Evolutionary conservation across 2,888 invertebrate genomes (phyloP), one percentile per base, ranked within the genome.

Genomic region (Fabriciana adippe): DNA sequence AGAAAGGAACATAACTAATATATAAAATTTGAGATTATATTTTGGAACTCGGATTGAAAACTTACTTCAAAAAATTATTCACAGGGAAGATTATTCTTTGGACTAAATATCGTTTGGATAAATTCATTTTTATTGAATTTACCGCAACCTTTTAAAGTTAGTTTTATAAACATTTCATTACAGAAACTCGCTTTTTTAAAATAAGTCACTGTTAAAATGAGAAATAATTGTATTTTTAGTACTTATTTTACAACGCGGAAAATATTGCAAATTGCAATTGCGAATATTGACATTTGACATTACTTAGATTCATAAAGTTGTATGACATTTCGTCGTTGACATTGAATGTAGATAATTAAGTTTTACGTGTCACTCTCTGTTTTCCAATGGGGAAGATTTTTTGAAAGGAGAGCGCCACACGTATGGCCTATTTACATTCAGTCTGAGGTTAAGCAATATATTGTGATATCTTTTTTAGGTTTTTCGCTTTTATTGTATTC

Each of bases 71-170:
- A 26, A 68, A 64, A 26, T 60, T 66, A 16, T 56, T 21, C 1
- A 59, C 35, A 50, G 16, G 60, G 35, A 53, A 53, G n/a, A 67
- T 64, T 18, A 48, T 45, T 60, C 64, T 65, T 56, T 65, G 63
- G 5, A 68, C 15, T 45, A 48, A 53, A 62, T 48, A 66, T 66
- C 62, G 59, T 67, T 67, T 72, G n/a, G 65, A 63, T 21, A 67
- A 65, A 65, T 65, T 67, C 71, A 72, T 72, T 63, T 67, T 53
- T 18, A 56, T 50, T 18, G 16, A 41, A 51, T 15, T 61, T 50
- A 41, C 35, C 35, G 15, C 14, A 35, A 16, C 35, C 31, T 41
- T 18, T 15, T 41, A 35, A 51, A 51, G 35, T 51, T 35, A 53
- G n/a, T 53, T 41, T 53, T 41, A 41, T 15, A 53, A 41, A 15